A percentile compares a stretch with the other conserved stretches of the same genome.
phyloP scores from a whole-genome alignment of 2,888 invertebrate genomes.

The Lithosia quadra region DNA sequence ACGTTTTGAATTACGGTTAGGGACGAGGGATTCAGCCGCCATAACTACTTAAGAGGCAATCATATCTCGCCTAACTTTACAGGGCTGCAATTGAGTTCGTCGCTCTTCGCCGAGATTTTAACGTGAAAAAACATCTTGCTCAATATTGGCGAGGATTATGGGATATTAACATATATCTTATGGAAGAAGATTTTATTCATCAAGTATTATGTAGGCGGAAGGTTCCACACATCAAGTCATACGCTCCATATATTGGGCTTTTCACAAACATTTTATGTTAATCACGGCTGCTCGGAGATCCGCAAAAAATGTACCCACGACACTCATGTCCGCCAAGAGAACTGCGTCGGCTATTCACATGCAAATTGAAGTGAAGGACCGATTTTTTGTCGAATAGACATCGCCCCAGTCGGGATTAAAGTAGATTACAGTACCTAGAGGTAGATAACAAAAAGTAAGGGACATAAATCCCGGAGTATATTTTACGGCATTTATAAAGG shows the following conservation, averaged over 20 bases:
- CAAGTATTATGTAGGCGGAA: conserved; percentile 48
- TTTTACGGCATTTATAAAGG: conserved; percentile 62
- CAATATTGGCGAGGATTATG: conserved; percentile 38
- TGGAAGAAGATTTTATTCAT: conserved; percentile 53
- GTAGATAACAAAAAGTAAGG: conserved; percentile 63
- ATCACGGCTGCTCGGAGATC: conserved; percentile 61
- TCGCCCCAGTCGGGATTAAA: conserved; percentile 61
- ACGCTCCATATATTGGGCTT: conserved; percentile 61
- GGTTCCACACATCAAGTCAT: conserved; percentile 61
- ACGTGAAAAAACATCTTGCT: conserved; percentile 29
- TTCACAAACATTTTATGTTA: conserved; percentile 75
- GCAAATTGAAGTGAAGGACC: conserved; percentile 71
- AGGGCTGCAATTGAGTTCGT: conserved; percentile 30
- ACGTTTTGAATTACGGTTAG: conserved; percentile 21
- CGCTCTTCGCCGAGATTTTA: conserved; percentile 23
- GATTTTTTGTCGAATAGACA: conserved; percentile 73
- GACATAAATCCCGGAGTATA: conserved; percentile 59
- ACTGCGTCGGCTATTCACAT: conserved; percentile 69
- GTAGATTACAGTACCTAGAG: conserved; percentile 61
- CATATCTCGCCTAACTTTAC: conserved; percentile 41
- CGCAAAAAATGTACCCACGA: conserved; percentile 67
- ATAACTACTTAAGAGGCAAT: conserved; percentile 29
- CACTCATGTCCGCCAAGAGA: conserved; percentile 59
- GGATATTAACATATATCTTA: conserved; percentile 51
- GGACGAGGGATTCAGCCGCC: conserved; percentile 16